Evolutionary conservation across 1,140 invertebrate genomes (phyloP).

Genomic region (Drosophila prosaltans): DNA sequence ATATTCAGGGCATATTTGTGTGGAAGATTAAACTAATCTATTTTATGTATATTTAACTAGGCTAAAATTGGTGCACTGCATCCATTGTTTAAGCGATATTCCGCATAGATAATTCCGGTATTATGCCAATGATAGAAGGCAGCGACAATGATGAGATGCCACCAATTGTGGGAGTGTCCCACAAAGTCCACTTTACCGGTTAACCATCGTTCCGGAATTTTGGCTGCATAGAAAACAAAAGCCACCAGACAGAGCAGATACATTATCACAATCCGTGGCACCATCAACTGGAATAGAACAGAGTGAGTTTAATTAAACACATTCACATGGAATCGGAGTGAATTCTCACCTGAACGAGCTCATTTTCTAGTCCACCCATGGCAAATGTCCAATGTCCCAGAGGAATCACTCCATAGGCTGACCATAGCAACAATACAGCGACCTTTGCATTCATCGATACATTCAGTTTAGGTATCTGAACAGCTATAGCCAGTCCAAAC

Average conservation of each 20-base stretch:
- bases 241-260: slow-evolving; percentile 93
- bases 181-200: slow-evolving; percentile 94
- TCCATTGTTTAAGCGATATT: slow-evolving; percentile 92
- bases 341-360: slow-evolving; percentile 88
- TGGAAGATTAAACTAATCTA: slow-evolving; percentile 50
- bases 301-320: not conserved
- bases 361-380: slow-evolving; percentile 93
- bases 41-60: slow-evolving; percentile 5
- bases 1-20: slow-evolving; percentile 21
- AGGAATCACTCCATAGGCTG: slow-evolving; percentile 94
- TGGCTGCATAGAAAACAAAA: slow-evolving; percentile 94
- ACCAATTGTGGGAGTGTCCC: slow-evolving; percentile 98
- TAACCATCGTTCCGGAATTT: slow-evolving; percentile 87
- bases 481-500: slow-evolving; percentile 90
- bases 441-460: slow-evolving; percentile 90
- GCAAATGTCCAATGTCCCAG: slow-evolving; percentile 95
- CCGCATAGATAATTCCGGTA: slow-evolving; percentile 91
- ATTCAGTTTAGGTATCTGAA: slow-evolving; percentile 91
- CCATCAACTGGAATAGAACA: slow-evolving; percentile 65
- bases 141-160: slow-evolving; percentile 94
- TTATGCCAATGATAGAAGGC: slow-evolving; percentile 98
- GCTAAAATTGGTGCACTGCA: slow-evolving; percentile 85
- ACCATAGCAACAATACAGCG: slow-evolving; percentile 92
- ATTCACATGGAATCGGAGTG: not conserved
- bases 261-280: slow-evolving; percentile 95